A percentile compares a stretch with the other conserved stretches of the same genome.
These are phyloP conservation scores for Chaitophorus viminalis DNA, from an alignment of 2,888 invertebrate genomes.

Conservation along the genomic window DNA sequence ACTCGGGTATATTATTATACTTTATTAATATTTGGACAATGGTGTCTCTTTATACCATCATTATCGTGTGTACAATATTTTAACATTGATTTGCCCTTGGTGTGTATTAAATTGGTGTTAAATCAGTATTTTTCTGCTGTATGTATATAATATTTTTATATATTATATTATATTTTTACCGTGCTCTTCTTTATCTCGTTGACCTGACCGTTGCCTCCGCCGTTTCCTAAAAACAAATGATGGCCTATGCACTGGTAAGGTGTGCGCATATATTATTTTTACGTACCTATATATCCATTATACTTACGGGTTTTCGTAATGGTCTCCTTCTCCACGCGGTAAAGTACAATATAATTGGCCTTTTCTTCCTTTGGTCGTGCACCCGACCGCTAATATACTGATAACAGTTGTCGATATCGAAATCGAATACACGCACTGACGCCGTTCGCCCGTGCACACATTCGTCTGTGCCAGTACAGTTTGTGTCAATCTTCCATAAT, in stretches of 20 bases:
- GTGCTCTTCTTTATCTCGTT: slow-evolving; percentile 51
- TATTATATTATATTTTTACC: slow-evolving; percentile 18
- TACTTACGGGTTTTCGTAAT: slow-evolving; percentile 18
- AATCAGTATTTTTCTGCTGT: slow-evolving; percentile 28
- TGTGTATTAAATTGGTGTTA: slow-evolving; percentile 12
- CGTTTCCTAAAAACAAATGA: slow-evolving; percentile 33
- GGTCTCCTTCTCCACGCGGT: neutral
- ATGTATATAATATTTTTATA: slow-evolving; percentile 19
- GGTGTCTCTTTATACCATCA: slow-evolving; percentile 37
- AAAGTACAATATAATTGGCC: slow-evolving; percentile 46
- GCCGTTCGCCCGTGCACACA: neutral
- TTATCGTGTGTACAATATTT: slow-evolving; percentile 40
- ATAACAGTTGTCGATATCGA: slow-evolving; percentile 26
- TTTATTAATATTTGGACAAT: slow-evolving; percentile 41
- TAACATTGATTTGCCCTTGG: slow-evolving; percentile 61
- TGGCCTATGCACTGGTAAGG: slow-evolving; percentile 1
- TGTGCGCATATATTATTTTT: too few relatives aligned
- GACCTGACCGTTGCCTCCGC: slow-evolving; percentile 36
- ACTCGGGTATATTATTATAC: neutral
- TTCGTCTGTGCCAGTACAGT: slow-evolving; percentile 37
- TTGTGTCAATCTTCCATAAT: neutral
- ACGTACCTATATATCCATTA: neutral
- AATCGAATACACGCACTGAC: slow-evolving; percentile 24
- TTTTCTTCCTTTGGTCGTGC: slow-evolving; percentile 45
- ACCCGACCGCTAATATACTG: slow-evolving; percentile 2